Evolutionary conservation across 2,888 invertebrate species (phyloP), one percentile per base, ranked within the genome.

Genomic region (Conops quadrifasciatus): DNA sequence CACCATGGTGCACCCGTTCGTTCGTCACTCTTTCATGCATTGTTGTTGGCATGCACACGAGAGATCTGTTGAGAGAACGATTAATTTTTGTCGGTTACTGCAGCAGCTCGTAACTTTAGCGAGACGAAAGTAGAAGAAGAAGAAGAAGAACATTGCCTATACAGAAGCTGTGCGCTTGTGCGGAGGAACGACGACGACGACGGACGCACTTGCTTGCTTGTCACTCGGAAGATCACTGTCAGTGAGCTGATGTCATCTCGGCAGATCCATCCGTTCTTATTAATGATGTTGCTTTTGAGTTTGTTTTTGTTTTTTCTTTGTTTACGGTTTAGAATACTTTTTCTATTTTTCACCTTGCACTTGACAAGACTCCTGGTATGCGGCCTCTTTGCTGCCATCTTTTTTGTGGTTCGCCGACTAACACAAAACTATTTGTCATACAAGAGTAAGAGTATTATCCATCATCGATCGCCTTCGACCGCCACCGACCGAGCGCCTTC

Each of bases 251-350:
- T 81, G 81, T 80, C 81, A 80, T 80, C 80, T n/a, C n/a, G n/a
- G n/a, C 75, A 75, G 71, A 72, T 78, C 49, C 43, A 58, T 2
- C 24, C 36, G 21, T 30, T 71, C 78, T 80, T 81, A 81, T 81
- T 81, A 81, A 81, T 81, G 81, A 81, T 81, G 79, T 77, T 76
- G 28, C 75, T 72, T 76, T 73, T 72, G n/a, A n/a, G n/a, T n/a
- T n/a, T n/a, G n/a, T n/a, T n/a, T n/a, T n/a, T n/a, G n/a, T n/a
- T n/a, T n/a, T n/a, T n/a, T n/a, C n/a, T n/a, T n/a, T n/a, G n/a
- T n/a, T n/a, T n/a, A n/a, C n/a, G n/a, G n/a, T n/a, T n/a, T n/a
- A n/a, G n/a, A n/a, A n/a, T n/a, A n/a, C n/a, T n/a, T n/a, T n/a
- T n/a, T n/a, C n/a, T n/a, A n/a, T n/a, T n/a, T n/a, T n/a, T n/a